Conservation (phyloP, 2,113 vertebrate species). For the Phycodurus eques region DNA sequence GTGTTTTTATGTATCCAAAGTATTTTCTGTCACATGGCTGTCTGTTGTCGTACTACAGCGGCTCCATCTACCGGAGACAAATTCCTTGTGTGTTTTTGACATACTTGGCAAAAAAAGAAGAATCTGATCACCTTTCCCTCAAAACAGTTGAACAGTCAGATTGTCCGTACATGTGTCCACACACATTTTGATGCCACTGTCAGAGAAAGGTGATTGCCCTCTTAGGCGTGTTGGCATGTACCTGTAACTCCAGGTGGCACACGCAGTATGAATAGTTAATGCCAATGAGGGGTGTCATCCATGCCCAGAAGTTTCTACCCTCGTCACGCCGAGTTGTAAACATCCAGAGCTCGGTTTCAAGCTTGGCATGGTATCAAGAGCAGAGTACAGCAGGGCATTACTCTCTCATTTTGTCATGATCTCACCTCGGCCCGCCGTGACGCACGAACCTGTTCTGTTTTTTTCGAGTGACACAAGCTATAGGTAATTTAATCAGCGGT, state of each 20-base stretch:
- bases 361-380: conserved; percentile 57
- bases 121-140: not conserved
- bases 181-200: conserved; percentile 67
- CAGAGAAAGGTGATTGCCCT: conserved; percentile 74
- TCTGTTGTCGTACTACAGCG: too few relatives aligned
- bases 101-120: too few relatives aligned
- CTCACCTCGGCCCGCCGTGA: conserved; percentile 53
- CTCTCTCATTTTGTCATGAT: conserved; percentile 56
- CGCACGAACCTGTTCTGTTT: conserved; percentile 37
- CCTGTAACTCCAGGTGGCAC: conserved; percentile 79
- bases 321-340: conserved; percentile 62
- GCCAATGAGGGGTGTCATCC: conserved; percentile 71
- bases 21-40: too few relatives aligned
- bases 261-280: conserved; percentile 78
- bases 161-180: conserved; percentile 25
- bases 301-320: conserved; percentile 75
- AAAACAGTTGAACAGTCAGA: conserved; percentile 15
- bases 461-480: conserved; percentile 7
- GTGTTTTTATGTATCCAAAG: too few relatives aligned
- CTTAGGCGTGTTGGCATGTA: conserved; percentile 71
- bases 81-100: not conserved
- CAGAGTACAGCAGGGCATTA: conserved; percentile 55
- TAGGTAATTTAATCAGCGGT: conserved; percentile 38
- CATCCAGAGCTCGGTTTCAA: conserved; percentile 55
- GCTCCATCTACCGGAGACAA: not conserved